phyloP scores from a whole-genome alignment of 1,140 invertebrate genomes.

The Aphaenogaster floridana region DNA sequence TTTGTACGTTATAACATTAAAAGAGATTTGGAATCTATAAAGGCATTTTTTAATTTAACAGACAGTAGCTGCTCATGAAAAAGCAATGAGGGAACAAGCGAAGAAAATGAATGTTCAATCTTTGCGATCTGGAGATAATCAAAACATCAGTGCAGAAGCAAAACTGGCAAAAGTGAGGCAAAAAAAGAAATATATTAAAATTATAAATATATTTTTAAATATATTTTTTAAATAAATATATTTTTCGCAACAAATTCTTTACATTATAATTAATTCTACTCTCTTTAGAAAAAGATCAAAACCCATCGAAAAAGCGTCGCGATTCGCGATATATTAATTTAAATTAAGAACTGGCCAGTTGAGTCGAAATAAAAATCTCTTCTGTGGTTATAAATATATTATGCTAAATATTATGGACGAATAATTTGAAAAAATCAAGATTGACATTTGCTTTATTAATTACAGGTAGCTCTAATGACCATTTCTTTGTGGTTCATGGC shows the following conservation, averaged over 20 bases:
- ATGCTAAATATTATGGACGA: background rate
- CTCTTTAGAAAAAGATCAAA: too few species aligned
- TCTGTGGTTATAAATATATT: background rate
- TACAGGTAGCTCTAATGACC: constrained; percentile 92
- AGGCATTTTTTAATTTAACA: constrained; percentile 72
- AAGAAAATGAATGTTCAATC: constrained; percentile 95
- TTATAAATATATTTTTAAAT: background rate
- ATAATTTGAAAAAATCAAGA: background rate
- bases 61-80: constrained; percentile 93
- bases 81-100: constrained; percentile 93
- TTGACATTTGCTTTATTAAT: background rate
- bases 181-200: constrained; percentile 11
- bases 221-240: too few species aligned
- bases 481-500: constrained; percentile 94
- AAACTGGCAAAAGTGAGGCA: constrained; percentile 90
- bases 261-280: too few species aligned
- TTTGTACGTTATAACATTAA: background rate
- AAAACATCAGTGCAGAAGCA: constrained; percentile 91
- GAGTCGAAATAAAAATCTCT: too few species aligned
- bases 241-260: too few species aligned
- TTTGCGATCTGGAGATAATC: constrained; percentile 90
- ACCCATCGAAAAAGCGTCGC: background rate
- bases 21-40: background rate
- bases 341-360: too few species aligned
- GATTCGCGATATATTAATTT: too few species aligned